Evolutionary conservation across 2,888 invertebrate species (phyloP).

Genomic region (Tetropium fuscum): DNA sequence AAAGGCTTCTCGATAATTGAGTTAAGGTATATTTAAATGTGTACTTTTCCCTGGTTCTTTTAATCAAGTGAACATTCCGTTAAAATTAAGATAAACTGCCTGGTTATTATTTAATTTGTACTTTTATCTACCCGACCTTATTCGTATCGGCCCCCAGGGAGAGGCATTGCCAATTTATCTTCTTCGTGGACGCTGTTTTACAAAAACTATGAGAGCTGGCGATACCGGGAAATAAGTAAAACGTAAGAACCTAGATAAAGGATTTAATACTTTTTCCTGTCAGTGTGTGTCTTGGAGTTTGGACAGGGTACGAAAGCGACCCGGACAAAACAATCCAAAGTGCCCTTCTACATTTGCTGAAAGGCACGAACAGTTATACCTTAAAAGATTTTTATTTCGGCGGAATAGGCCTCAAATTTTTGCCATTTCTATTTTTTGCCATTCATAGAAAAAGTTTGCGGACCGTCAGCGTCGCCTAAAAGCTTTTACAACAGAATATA

Average conservation of each 20-base stretch:
- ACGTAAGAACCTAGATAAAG: not conserved
- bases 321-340: too few species aligned
- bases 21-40: not conserved
- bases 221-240: not conserved
- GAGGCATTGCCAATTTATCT: constrained; percentile 16
- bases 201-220: not conserved
- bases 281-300: too few species aligned
- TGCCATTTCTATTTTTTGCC: too few species aligned
- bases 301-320: too few species aligned
- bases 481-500: too few species aligned
- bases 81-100: constrained; percentile 32
- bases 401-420: too few species aligned
- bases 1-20: not conserved
- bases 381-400: too few species aligned
- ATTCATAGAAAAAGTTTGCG: too few species aligned
- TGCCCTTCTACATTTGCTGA: too few species aligned
- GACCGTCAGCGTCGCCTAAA: too few species aligned
- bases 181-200: not conserved
- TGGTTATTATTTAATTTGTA: constrained; percentile 45
- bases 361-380: too few species aligned
- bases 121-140: constrained; percentile 33
- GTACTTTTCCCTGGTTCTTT: not conserved
- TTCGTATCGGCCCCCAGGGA: constrained; percentile 25
- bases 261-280: not conserved
- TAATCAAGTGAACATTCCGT: not conserved